phyloP scores from a whole-genome alignment of 2,888 invertebrate genomes.

The Lasioglossum oenotherae region DNA sequence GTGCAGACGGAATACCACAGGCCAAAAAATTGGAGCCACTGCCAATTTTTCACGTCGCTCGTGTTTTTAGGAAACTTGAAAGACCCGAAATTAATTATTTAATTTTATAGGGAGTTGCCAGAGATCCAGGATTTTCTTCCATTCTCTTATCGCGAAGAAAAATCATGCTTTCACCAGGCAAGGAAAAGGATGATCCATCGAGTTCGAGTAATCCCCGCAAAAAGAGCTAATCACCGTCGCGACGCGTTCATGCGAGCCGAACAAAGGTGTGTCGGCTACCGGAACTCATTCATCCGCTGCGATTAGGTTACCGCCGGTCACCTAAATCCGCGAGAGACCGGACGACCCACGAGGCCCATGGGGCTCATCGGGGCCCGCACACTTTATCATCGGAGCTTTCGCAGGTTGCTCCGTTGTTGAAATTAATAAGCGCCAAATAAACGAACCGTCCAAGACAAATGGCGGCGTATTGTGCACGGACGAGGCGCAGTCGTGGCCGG shows the following conservation, averaged over 20 bases:
- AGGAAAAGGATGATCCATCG: conserved; percentile 1
- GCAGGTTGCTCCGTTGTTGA: conserved; percentile 71
- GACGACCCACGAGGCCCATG: background rate
- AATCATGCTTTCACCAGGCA: background rate
- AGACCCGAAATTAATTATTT: too few species aligned
- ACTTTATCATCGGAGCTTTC: conserved; percentile 65
- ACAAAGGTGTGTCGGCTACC: conserved; percentile 37
- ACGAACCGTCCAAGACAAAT: conserved; percentile 75
- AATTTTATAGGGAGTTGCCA: too few species aligned
- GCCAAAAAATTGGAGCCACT: too few species aligned
- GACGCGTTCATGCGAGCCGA: background rate
- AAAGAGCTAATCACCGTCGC: background rate
- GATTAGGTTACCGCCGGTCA: background rate
- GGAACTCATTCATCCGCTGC: conserved; percentile 44
- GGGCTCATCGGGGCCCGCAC: background rate
- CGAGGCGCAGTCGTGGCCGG: conserved; percentile 55
- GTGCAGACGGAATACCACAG: too few species aligned
- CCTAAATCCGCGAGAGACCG: conserved; percentile 42
- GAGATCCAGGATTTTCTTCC: background rate
- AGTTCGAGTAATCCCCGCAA: background rate
- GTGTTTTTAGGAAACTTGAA: too few species aligned
- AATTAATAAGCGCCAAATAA: conserved; percentile 78
- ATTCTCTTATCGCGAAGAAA: background rate
- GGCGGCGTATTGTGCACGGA: conserved; percentile 71
- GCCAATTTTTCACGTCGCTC: background rate